Evolutionary conservation across 2,888 invertebrate species (phyloP).

Genomic region (Ametastegia equiseti): DNA sequence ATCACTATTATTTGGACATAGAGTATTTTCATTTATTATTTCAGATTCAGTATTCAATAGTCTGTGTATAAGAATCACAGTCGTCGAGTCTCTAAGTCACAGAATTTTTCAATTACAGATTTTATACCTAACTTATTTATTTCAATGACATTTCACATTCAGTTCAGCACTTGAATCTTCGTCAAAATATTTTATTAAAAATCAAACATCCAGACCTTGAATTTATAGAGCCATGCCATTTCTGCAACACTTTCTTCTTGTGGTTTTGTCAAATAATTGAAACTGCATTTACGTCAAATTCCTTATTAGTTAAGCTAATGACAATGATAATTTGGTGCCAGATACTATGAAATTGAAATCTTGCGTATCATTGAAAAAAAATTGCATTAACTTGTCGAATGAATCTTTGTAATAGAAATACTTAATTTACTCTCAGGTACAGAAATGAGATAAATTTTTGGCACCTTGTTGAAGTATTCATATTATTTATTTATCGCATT

Average conservation of each 20-base stretch:
- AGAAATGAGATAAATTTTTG: conserved; percentile 24
- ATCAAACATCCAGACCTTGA: neutral
- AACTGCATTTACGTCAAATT: neutral
- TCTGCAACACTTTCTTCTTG: neutral
- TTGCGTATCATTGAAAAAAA: neutral
- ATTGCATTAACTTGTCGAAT: neutral
- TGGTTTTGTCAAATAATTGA: neutral
- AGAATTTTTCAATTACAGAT: neutral
- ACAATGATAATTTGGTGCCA: neutral
- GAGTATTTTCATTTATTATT: neutral
- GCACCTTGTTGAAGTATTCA: neutral
- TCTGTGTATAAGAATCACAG: conserved; percentile 25
- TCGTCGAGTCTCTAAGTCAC: neutral
- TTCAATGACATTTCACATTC: neutral
- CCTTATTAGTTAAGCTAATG: neutral
- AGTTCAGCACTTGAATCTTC: neutral
- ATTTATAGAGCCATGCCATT: neutral
- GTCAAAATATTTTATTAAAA: neutral
- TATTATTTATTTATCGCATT: neutral
- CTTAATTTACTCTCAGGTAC: conserved; percentile 22
- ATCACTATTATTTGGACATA: conserved; percentile 54
- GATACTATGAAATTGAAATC: neutral
- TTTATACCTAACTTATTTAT: neutral
- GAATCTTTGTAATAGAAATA: neutral
- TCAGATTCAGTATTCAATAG: neutral